Conservation (phyloP, 2,113 vertebrate genomes). For the Kryptolebias marmoratus region DNA sequence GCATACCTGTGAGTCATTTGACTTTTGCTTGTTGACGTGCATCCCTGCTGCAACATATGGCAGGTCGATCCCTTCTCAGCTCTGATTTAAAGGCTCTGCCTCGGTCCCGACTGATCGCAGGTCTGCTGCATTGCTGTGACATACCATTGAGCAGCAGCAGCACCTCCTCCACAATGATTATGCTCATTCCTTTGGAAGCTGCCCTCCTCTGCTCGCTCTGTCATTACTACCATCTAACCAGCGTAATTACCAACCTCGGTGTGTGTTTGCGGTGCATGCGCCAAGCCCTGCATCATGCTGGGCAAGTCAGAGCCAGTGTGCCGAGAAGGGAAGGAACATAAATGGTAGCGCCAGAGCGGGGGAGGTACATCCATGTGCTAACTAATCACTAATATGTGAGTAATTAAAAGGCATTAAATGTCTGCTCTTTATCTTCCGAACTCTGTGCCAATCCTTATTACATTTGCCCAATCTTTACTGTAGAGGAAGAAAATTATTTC, state of each 20-base stretch:
- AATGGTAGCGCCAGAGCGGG: constrained; percentile 35
- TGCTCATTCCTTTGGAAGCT: constrained; percentile 62
- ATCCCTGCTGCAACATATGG: constrained; percentile 6
- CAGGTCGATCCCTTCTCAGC: background rate
- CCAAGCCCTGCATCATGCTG: constrained; percentile 53
- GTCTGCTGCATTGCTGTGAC: constrained; percentile 31
- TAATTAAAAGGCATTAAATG: constrained; percentile 66
- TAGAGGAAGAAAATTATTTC: background rate
- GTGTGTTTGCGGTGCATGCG: constrained; percentile 60
- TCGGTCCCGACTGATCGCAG: constrained; percentile 37
- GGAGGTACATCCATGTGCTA: constrained; percentile 42
- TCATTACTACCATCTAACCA: constrained; percentile 68
- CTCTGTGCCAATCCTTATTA: constrained; percentile 27
- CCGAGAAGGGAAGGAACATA: constrained; percentile 20
- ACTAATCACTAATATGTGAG: constrained; percentile 64
- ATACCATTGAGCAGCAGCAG: constrained; percentile 24
- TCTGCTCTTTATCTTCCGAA: constrained; percentile 45
- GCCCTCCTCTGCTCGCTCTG: constrained; percentile 62
- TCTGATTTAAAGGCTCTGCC: constrained; percentile 2
- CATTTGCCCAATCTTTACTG: constrained; percentile 14
- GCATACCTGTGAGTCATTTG: background rate
- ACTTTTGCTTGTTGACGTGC: background rate
- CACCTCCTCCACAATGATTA: constrained; percentile 50
- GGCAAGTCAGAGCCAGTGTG: constrained; percentile 40
- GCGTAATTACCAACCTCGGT: constrained; percentile 67